Evolutionary conservation across 2,888 invertebrate species (phyloP).

Genomic region (Autographa pulchrina): DNA sequence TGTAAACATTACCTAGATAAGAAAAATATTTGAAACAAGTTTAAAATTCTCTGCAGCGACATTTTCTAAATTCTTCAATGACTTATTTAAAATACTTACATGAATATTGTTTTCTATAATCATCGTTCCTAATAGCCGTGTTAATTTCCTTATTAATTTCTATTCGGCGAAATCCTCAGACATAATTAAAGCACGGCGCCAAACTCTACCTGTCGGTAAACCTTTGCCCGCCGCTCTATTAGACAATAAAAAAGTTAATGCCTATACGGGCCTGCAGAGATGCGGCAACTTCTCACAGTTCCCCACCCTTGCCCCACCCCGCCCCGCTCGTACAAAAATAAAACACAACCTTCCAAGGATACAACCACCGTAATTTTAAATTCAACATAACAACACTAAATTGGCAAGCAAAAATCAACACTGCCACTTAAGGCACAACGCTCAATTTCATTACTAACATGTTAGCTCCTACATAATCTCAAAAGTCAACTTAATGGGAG

Average conservation of each 20-base stretch:
- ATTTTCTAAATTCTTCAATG: neutral
- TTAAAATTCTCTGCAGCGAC: neutral
- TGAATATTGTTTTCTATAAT: conserved; percentile 22
- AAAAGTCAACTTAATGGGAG: conserved; percentile 54
- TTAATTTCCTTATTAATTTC: conserved; percentile 73
- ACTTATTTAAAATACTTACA: neutral
- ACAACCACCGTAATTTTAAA: conserved; percentile 86
- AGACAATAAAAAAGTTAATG: conserved; percentile 88
- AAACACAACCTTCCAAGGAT: conserved; percentile 89
- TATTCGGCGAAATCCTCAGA: conserved; percentile 78
- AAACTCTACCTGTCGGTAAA: conserved; percentile 85
- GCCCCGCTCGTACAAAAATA: conserved; percentile 76
- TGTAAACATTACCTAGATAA: neutral
- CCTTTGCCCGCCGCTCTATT: conserved; percentile 85
- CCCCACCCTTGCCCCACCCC: conserved; percentile 66
- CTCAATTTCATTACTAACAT: conserved; percentile 55
- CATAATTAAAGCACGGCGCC: conserved; percentile 87
- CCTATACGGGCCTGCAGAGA: conserved; percentile 79
- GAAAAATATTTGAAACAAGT: neutral
- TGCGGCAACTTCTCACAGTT: conserved; percentile 86
- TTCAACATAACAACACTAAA: conserved; percentile 66
- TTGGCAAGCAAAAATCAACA: conserved; percentile 66
- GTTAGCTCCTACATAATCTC: conserved; percentile 16
- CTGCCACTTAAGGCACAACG: conserved; percentile 58
- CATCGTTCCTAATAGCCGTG: conserved; percentile 53